Conservation (phyloP, 2,888 invertebrate genomes). For the Megastigmus dorsalis region DNA sequence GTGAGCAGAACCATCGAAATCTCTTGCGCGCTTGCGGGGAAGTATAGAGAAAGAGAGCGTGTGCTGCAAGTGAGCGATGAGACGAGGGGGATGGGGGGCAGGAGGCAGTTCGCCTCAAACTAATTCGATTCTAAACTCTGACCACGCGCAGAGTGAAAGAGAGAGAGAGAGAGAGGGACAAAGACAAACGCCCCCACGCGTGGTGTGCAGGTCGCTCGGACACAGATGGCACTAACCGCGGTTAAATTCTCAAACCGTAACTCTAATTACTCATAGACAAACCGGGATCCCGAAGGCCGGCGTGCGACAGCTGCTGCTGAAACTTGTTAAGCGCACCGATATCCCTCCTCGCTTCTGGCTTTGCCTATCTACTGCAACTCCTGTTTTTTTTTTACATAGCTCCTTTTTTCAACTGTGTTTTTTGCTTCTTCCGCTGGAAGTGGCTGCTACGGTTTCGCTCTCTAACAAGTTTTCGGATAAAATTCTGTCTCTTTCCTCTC, state of each 20-base stretch:
- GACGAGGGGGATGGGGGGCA: too few relatives aligned
- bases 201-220: slow-evolving; percentile 65
- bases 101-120: too few relatives aligned
- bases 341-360: too few relatives aligned
- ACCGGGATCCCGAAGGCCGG: slow-evolving; percentile 60
- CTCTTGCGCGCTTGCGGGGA: background rate
- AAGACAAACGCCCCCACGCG: slow-evolving; percentile 51
- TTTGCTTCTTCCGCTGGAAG: background rate
- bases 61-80: too few relatives aligned
- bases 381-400: too few relatives aligned
- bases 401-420: too few relatives aligned
- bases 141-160: slow-evolving; percentile 65
- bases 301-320: slow-evolving; percentile 72
- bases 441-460: too few relatives aligned
- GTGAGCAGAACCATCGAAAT: too few relatives aligned
- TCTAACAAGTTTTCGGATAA: too few relatives aligned
- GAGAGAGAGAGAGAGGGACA: slow-evolving; percentile 28
- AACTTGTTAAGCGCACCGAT: slow-evolving; percentile 69
- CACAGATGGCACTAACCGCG: slow-evolving; percentile 74
- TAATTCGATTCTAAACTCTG: slow-evolving; percentile 75
- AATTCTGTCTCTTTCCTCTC: too few relatives aligned
- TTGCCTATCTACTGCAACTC: background rate
- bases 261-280: slow-evolving; percentile 75
- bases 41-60: background rate
- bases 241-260: slow-evolving; percentile 74